phyloP scores from a whole-genome alignment of 2,797 vertebrate species.

The Buceros bicornis region DNA sequence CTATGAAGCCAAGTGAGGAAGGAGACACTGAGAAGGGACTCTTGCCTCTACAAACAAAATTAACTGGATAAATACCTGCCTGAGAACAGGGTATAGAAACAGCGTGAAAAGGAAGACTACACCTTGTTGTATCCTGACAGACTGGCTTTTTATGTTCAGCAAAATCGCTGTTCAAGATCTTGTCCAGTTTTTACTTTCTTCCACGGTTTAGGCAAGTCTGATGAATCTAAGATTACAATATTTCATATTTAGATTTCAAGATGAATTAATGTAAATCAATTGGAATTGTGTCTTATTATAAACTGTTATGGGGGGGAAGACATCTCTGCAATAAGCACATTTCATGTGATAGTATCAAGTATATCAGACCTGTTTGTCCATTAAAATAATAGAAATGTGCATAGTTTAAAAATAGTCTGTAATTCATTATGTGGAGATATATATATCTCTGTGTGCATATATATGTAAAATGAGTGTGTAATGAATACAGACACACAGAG shows the following conservation, averaged over 20 bases:
- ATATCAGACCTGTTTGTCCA: neutral
- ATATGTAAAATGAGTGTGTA: neutral
- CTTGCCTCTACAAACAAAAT: slow-evolving; percentile 8
- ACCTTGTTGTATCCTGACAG: neutral
- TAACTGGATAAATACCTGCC: slow-evolving; percentile 6
- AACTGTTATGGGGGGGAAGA: neutral
- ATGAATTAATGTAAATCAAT: neutral
- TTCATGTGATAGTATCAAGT: neutral
- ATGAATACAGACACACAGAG: neutral
- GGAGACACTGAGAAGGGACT: slow-evolving; percentile 7
- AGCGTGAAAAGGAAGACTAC: slow-evolving; percentile 23
- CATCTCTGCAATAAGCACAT: neutral
- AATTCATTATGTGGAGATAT: neutral
- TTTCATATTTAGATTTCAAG: neutral
- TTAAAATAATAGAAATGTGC: neutral
- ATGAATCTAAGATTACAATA: neutral
- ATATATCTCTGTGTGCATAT: fast-evolving
- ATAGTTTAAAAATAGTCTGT: neutral
- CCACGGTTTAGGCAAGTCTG: neutral
- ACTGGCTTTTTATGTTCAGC: neutral
- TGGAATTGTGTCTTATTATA: neutral
- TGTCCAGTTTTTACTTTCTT: neutral
- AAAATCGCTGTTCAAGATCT: neutral
- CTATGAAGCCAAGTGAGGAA: neutral
- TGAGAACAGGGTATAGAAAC: slow-evolving; percentile 8